Evolutionary conservation across 2,797 vertebrate species (phyloP), one percentile per base, ranked within the genome.

Genomic region (Garrulus glandarius): DNA sequence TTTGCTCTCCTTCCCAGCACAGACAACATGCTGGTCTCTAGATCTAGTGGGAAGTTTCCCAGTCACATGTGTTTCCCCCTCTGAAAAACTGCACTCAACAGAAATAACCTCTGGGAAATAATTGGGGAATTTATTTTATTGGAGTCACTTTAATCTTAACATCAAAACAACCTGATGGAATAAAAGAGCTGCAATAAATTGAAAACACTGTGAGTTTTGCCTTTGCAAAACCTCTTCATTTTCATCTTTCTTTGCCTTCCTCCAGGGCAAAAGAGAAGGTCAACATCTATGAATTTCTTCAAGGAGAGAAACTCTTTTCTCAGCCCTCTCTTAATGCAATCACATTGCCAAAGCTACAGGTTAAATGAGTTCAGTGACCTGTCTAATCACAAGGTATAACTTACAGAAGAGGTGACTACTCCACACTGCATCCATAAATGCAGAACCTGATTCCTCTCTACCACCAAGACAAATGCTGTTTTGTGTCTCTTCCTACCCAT

Each of bases 191-290:
- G 23, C 24, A 53, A 56, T 49, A 60, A 85, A 95, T 17, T 26
- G 41, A 87, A 87, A 87, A 64, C 9, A 30, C 15, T 26, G 34
- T 18, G 29, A 2, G 6, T 87, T 94, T 87, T 85, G 47, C 67
- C 63, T 92, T 84, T 55, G 56, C n/a, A 89, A 77, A 92, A 70
- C 3, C 30, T 67, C 34, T 53, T 44, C 3, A 22, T 85, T 91
- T 87, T 92, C 47, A 92, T 78, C 63, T 63, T 78, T 36, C 10
- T 67, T 85, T 89, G 75, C 57, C 37, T 96, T 76, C 29, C 83
- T 90, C 69, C 56, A 80, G 79, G 87, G 68, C n/a, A 85, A 91
- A 93, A 87, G 13, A 91, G 52, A 85, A 93, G 76, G 82, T 94
- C 82, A 96, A 80, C 37, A 71, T 57, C 56, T 68, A 57, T 15